Conservation (phyloP, 92 coral and sea anemone genomes). For the Epizoanthus rinbou region DNA sequence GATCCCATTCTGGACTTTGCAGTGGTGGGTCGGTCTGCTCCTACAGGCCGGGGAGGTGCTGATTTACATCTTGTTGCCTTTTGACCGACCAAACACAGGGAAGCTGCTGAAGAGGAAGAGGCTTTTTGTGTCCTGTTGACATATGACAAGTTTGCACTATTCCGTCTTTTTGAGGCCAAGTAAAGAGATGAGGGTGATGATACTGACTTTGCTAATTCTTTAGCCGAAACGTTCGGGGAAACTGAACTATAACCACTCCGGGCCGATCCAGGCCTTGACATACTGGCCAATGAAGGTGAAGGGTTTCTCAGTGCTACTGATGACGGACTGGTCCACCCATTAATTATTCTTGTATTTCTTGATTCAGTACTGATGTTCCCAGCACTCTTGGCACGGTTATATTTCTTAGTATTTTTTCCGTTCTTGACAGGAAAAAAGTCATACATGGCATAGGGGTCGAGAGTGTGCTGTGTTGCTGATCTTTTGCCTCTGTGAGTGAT, state of each 20-base stretch:
- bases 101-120: constrained; percentile 53
- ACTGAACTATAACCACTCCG: constrained; percentile 68
- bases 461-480: constrained; percentile 21
- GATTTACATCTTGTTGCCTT: constrained; percentile 75
- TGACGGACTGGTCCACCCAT: constrained; percentile 57
- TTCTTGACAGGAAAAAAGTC: constrained; percentile 56
- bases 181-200: constrained; percentile 18
- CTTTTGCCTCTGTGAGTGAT: constrained; percentile 54
- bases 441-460: constrained; percentile 71
- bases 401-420: constrained; percentile 30
- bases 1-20: constrained; percentile 52
- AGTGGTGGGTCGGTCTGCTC: constrained; percentile 56
- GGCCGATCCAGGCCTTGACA: constrained; percentile 78
- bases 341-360: constrained; percentile 24
- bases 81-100: constrained; percentile 57
- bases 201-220: not conserved
- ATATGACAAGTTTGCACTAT: constrained; percentile 3
- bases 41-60: constrained; percentile 71
- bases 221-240: constrained; percentile 36
- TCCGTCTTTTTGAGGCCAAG: constrained; percentile 19
- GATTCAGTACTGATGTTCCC: constrained; percentile 38
- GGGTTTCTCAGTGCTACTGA: constrained; percentile 56
- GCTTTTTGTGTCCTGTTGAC: not conserved
- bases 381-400: constrained; percentile 69
- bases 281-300: constrained; percentile 76